Percentiles rank a stretch among this genome's conserved stretches.
phyloP scores from a whole-genome alignment of 2,113 vertebrate species.

The Caracal caracal region DNA sequence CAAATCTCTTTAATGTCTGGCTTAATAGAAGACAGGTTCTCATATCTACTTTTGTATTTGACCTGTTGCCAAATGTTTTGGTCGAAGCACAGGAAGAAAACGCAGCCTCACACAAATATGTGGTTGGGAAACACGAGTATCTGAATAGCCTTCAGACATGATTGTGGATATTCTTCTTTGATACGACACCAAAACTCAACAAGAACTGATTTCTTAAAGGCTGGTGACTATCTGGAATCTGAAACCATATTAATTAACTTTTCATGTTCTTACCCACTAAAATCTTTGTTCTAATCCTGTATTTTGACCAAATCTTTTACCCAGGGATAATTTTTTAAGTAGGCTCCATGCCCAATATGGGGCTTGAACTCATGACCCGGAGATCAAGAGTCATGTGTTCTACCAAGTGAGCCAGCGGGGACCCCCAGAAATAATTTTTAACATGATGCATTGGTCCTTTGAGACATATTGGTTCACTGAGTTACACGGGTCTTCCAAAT shows the following conservation, averaged over 20 bases:
- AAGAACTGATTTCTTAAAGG: background rate
- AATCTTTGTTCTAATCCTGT: background rate
- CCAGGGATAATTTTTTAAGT: background rate
- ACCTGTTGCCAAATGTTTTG: background rate
- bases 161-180: background rate
- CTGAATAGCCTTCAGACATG: background rate
- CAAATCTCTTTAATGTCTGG: background rate
- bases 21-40: background rate
- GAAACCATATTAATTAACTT: background rate
- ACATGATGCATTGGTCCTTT: background rate
- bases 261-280: background rate
- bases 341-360: too few species aligned
- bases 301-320: background rate
- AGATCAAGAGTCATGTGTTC: too few species aligned
- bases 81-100: background rate
- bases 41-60: background rate
- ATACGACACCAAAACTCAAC: conserved; percentile 1
- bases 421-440: background rate
- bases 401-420: too few species aligned
- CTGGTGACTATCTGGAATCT: background rate
- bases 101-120: background rate
- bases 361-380: too few species aligned
- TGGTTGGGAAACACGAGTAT: background rate
- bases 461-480: background rate
- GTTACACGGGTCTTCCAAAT: background rate